A percentile compares a stretch with the other conserved stretches of the same genome.
Conservation (phyloP, 2,888 invertebrate species). For the Penaeus monodon region DNA sequence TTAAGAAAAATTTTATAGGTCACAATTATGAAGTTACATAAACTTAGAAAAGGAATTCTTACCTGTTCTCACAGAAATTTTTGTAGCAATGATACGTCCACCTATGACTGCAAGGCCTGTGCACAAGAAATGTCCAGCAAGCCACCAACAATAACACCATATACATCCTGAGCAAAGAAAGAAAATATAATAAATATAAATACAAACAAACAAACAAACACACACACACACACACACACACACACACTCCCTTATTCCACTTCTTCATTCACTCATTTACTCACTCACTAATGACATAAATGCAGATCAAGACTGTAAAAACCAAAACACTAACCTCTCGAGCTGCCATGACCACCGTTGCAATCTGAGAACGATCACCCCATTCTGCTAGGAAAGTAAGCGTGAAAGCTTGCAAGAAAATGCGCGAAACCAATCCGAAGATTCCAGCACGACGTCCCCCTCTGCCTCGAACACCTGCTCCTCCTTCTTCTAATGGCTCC, state of each 20-base stretch:
- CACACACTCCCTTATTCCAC: no score
- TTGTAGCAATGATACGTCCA: slow-evolving; percentile 95
- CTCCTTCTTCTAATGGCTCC: slow-evolving; percentile 49
- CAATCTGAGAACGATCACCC: slow-evolving; percentile 98
- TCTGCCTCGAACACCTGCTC: slow-evolving; percentile 28
- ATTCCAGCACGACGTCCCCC: slow-evolving; percentile 67
- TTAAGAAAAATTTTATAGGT: no score
- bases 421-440: slow-evolving; percentile 77
- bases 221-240: not conserved
- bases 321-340: slow-evolving; percentile 88
- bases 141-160: slow-evolving; percentile 94
- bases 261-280: no score
- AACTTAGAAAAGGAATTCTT: slow-evolving; percentile 66
- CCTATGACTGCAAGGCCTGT: slow-evolving; percentile 97
- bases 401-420: slow-evolving; percentile 92
- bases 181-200: not conserved
- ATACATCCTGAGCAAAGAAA: slow-evolving; percentile 77
- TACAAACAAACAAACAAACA: not conserved
- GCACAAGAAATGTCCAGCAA: slow-evolving; percentile 92
- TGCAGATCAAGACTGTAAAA: no score
- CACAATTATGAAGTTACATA: no score
- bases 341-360: slow-evolving; percentile 96
- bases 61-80: slow-evolving; percentile 97
- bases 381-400: slow-evolving; percentile 98
- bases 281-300: no score